These are phyloP conservation scores for Drosophila nigricruria DNA, from an alignment of 2,888 invertebrate species.

Conservation along the genomic window DNA sequence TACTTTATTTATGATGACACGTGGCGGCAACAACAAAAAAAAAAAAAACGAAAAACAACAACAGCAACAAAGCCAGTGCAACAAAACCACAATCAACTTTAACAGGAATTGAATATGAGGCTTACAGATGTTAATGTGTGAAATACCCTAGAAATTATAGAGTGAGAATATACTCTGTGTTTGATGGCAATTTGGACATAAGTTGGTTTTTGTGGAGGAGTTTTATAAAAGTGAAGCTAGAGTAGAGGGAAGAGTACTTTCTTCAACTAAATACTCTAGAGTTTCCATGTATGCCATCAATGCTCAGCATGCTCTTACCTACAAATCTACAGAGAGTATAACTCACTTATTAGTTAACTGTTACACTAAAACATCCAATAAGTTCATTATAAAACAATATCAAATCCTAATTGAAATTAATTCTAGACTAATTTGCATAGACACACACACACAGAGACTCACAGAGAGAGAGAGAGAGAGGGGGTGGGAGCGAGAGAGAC, in stretches of 20 bases:
- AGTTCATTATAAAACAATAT: not conserved
- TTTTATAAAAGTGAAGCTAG: no score
- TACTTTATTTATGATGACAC: slow-evolving; percentile 51
- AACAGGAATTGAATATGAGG: not conserved
- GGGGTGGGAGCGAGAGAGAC: not conserved
- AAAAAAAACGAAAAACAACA: not conserved
- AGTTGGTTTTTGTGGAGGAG: no score
- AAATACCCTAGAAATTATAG: not conserved
- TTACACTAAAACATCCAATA: not conserved
- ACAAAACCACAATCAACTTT: slow-evolving; percentile 15
- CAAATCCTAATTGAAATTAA: not conserved
- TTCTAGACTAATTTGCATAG: not conserved
- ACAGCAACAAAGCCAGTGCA: slow-evolving; percentile 1
- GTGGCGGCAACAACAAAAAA: slow-evolving; percentile 11
- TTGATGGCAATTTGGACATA: not conserved
- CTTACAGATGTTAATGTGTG: not conserved
- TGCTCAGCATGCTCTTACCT: no score
- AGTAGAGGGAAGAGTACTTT: no score
- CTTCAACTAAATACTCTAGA: no score
- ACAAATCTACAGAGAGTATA: not conserved
- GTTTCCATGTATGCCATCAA: no score
- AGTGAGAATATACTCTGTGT: not conserved
- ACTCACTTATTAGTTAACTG: not conserved
- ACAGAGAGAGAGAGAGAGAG: not conserved
- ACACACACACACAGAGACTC: not conserved